A percentile compares a stretch with the other conserved stretches of the same genome.
Evolutionary conservation across 2,888 invertebrate genomes (phyloP).

Genomic region (Empis livida): DNA sequence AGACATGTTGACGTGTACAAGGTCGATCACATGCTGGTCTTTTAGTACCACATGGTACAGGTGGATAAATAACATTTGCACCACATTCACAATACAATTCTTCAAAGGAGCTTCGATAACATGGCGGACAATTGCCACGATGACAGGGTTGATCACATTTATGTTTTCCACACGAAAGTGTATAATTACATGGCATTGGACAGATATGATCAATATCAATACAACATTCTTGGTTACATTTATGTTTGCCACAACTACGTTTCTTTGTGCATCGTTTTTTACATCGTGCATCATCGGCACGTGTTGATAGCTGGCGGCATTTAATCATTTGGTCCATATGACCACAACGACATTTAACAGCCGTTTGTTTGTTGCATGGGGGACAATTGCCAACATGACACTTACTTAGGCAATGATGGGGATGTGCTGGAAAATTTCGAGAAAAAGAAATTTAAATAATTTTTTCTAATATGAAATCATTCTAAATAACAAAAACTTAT

Average conservation of each 20-base stretch:
- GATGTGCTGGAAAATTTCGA: slow-evolving; percentile 29
- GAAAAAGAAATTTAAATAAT: neutral
- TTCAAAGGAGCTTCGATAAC: slow-evolving; percentile 67
- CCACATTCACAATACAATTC: slow-evolving; percentile 90
- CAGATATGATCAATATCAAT: slow-evolving; percentile 78
- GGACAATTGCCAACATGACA: slow-evolving; percentile 66
- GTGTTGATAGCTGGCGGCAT: slow-evolving; percentile 56
- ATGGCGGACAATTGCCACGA: slow-evolving; percentile 67
- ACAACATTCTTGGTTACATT: slow-evolving; percentile 83
- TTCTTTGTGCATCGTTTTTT: slow-evolving; percentile 85
- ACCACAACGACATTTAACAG: slow-evolving; percentile 74
- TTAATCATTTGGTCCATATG: slow-evolving; percentile 69
- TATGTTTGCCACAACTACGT: slow-evolving; percentile 74
- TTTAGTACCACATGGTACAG: slow-evolving; percentile 82
- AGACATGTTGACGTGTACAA: slow-evolving; percentile 63
- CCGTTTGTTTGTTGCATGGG: slow-evolving; percentile 59
- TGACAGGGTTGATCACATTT: slow-evolving; percentile 84
- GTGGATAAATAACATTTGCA: slow-evolving; percentile 71
- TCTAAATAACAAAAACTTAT: neutral
- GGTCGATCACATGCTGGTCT: slow-evolving; percentile 67
- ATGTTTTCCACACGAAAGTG: slow-evolving; percentile 76
- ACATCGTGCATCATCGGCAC: slow-evolving; percentile 65
- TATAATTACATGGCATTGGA: slow-evolving; percentile 65
- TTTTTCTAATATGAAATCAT: too few species aligned
- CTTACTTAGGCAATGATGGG: slow-evolving; percentile 48